These are phyloP conservation scores for Caenorhabditis virilis DNA, from an alignment of 2,888 invertebrate genomes.

Conservation along the genomic window DNA sequence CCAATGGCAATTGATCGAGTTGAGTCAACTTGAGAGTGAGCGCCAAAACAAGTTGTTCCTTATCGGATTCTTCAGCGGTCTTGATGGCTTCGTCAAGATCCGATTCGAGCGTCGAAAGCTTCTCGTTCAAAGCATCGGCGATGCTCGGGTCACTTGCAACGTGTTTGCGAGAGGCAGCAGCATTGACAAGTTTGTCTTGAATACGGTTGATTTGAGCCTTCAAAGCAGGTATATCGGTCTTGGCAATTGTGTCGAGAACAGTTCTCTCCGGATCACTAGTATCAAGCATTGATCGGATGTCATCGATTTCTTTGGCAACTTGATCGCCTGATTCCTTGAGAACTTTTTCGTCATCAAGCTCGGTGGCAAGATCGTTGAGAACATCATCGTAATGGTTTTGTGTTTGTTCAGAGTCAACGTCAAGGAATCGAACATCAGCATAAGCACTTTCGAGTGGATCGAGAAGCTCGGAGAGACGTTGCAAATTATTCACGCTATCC, in stretches of 20 bases:
- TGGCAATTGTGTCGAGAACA: conserved; percentile 14
- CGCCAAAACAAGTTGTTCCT: conserved; percentile 19
- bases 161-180: conserved; percentile 28
- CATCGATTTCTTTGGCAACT: conserved; percentile 5
- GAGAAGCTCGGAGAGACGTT: conserved; percentile 43
- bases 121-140: conserved; percentile 31
- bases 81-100: conserved; percentile 16
- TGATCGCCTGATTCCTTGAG: conserved; percentile 3
- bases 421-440: conserved; percentile 51
- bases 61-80: conserved; percentile 21
- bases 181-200: conserved; percentile 29
- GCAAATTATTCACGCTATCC: conserved; percentile 28
- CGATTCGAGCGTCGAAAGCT: conserved; percentile 20
- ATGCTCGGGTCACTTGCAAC: conserved; percentile 23
- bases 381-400: conserved; percentile 4
- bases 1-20: conserved; percentile 16
- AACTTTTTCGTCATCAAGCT: conserved; percentile 2
- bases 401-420: conserved; percentile 2
- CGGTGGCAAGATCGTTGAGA: neutral
- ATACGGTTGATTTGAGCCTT: conserved; percentile 36
- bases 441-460: conserved; percentile 52
- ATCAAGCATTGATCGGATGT: conserved; percentile 3
- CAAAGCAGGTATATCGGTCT: conserved; percentile 34
- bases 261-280: conserved; percentile 12
- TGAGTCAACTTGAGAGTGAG: conserved; percentile 21